Percentiles rank a stretch among this genome's conserved stretches.
phyloP scores from a whole-genome alignment of 2,113 vertebrate genomes.

The Jacana jacana region DNA sequence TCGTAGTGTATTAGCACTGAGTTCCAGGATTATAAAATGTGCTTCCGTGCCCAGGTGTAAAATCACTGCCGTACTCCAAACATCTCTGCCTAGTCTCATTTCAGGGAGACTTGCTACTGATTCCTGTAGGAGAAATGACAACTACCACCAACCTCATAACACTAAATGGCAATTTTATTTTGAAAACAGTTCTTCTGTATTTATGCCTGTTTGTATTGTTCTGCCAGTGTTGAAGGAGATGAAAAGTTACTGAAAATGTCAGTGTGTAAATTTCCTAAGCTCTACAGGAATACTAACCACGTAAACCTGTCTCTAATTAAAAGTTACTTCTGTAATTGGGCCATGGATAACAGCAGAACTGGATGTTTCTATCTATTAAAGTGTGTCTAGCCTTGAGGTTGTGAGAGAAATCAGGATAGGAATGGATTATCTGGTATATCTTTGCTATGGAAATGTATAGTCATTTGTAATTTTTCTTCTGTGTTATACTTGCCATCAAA shows the following conservation, averaged over 20 bases:
- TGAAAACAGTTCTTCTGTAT: background rate
- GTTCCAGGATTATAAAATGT: background rate
- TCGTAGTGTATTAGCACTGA: background rate
- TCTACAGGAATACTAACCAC: background rate
- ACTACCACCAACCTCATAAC: background rate
- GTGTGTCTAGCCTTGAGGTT: conserved; percentile 14
- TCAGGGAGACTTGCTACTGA: background rate
- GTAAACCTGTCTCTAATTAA: conserved; percentile 14
- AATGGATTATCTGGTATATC: conserved; percentile 33
- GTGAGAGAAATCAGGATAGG: background rate
- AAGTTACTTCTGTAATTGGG: background rate
- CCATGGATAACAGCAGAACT: background rate
- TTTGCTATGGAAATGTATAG: conserved; percentile 57
- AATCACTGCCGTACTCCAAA: background rate
- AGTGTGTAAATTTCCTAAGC: background rate
- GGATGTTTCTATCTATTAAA: background rate
- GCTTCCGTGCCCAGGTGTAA: background rate
- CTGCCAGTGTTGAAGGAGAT: background rate
- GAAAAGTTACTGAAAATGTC: background rate
- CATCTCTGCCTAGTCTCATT: background rate
- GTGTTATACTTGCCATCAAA: conserved; percentile 15
- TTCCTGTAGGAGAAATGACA: background rate
- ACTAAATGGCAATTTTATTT: background rate
- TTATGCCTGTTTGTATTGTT: background rate
- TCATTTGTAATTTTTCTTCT: background rate